Base-by-base conservation (phyloP, 2,888 invertebrate genomes). In the Entomobrya proxima region DNA sequence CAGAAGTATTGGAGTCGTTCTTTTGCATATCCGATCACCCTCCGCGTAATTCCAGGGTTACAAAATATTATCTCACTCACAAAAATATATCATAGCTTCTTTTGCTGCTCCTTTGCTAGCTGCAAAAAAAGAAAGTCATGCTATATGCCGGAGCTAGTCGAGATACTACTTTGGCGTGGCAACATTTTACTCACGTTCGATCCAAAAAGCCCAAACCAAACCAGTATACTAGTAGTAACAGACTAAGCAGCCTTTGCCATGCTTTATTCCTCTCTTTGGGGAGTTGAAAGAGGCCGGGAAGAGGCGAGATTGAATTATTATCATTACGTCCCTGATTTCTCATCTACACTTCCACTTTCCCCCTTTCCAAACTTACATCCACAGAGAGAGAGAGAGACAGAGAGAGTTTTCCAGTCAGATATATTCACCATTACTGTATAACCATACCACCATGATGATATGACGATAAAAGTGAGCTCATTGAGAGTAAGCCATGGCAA, bases 291-390 rank as follows among this genome's bases (percentile, higher is more conserved):
- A 79, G 78, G 78, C 67, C 47, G 67, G 78, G 78, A 79, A 79
- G 78, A 79, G 58, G 67, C 78, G 47, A 67, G 78, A 79, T 79
- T 79, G 64, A 79, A 80, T 72, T 72, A 80, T 69, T 72, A 37
- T 80, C 80, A 80, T 80, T 80, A 80, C 79, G 79, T 80, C 72
- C 72, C 52, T 80, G 80, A 80, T 72, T 80, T 80, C 80, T 69
- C 80, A 80, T 80, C 55, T 80, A 47, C 72, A 80, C 80, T 27
- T 79, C 67, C 40, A n/a, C 67, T 15, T 40, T 13, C 44, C 18
- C 72, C 11, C 32, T 72, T 64, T 64, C 64, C 35, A 58, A 30
- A 58, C 58, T 15, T 32, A 7, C n/a, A 44, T n/a, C 24, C 27
- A 21, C 67, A 67, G 30, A 58, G 30, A 30, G 37, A 40, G 40